Evolutionary conservation across 2,113 vertebrate species (phyloP), one percentile per base, ranked within the genome.

Genomic region (Stigmatopora argus): DNA sequence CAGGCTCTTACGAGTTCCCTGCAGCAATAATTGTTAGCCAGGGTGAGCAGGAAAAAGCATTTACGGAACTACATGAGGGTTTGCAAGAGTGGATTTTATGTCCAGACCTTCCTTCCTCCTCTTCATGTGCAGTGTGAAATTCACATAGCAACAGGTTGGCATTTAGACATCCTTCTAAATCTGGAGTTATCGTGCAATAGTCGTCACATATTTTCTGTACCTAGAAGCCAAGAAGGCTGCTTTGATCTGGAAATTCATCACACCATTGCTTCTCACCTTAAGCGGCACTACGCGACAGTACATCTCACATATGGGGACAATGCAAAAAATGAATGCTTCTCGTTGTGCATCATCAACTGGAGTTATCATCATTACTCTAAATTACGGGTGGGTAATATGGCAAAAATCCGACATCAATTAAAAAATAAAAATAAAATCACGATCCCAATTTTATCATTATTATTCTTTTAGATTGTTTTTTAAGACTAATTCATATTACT

Each of bases 181-280:
- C 19, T 69, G 76, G 74, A 70, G 62, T 67, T 70, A 55, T 71
- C 44, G 1, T 65, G 57, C 71, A 72, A 81, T 73, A 84, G 80
- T 72, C 62, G 46, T 66, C 65, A 52, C 64, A 69, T 73, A 73
- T 75, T 84, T 75, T 72, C 64, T 72, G 67, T 82, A 72, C 73
- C 72, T 69, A 64, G 69, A 19, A 71, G 72, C 70, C 47, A 35
- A 75, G 74, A 73, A 73, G 67, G 44, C 65, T 73, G 47, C 78
- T 73, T 56, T 75, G 78, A 80, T 77, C 70, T 70, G 77, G 77
- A 81, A 86, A 86, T 73, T 77, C 73, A 63, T 70, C 49, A 60
- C 72, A 48, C 45, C 52, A 11, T 10, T 64, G 69, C 72, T 49
- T 51, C 62, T 48, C 19, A 61, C 46, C 61, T 34, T 23, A 5